Evolutionary conservation across 2,113 vertebrate genomes (phyloP).

Genomic region (Caretta caretta): DNA sequence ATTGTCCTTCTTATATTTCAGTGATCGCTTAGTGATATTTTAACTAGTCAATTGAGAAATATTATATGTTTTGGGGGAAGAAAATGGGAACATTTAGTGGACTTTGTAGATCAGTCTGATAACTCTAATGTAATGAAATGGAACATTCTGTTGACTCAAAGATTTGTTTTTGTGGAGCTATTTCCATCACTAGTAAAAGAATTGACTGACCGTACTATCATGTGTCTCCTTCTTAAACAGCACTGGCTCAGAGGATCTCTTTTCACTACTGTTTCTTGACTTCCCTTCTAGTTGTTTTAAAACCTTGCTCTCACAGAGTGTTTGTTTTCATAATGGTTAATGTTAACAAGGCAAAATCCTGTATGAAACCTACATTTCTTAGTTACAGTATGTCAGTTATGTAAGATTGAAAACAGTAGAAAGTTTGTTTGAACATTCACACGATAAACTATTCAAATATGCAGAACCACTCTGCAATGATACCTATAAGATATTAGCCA

Average conservation of each 20-base stretch:
- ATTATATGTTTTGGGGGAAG: background rate
- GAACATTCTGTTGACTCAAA: background rate
- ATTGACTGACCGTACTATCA: background rate
- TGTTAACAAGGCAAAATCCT: background rate
- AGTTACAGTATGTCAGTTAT: background rate
- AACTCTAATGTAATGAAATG: background rate
- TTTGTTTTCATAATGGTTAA: background rate
- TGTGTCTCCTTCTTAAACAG: constrained; percentile 5
- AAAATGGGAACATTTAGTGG: constrained; percentile 30
- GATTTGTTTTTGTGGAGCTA: background rate
- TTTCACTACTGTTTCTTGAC: constrained; percentile 6
- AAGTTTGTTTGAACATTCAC: background rate
- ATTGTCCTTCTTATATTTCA: constrained; percentile 15
- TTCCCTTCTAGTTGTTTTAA: background rate
- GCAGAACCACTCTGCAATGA: background rate
- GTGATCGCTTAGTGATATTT: constrained; percentile 35
- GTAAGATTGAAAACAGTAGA: background rate
- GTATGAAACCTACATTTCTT: background rate
- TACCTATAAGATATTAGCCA: background rate
- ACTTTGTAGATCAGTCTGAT: constrained; percentile 30
- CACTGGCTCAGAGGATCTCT: background rate
- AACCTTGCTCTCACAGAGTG: background rate
- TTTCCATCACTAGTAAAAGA: background rate
- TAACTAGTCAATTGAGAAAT: constrained; percentile 63
- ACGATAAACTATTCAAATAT: background rate